Evolutionary conservation across 2,797 vertebrate genomes (phyloP).

Genomic region (Nasua narica): DNA sequence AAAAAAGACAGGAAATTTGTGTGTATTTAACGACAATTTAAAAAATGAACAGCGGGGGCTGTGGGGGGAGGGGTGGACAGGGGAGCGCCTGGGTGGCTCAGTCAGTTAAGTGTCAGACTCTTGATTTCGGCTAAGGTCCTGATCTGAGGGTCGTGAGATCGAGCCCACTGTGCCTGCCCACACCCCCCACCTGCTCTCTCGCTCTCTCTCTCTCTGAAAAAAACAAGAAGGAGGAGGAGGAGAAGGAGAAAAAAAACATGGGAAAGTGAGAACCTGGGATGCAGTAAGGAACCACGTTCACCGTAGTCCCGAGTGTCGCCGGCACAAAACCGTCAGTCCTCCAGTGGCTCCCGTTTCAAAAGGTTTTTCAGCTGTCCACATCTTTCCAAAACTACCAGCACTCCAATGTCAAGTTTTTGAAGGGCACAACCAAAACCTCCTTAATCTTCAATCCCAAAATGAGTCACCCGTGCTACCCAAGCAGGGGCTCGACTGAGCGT

Average conservation of each 20-base stretch:
- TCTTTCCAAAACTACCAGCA: background rate
- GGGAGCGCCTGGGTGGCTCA: no score
- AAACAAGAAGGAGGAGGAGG: background rate
- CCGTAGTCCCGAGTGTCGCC: rapidly evolving
- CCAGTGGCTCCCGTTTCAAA: background rate
- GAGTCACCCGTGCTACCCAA: background rate
- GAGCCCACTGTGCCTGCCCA: background rate
- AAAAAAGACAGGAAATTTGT: background rate
- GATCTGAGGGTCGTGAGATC: background rate
- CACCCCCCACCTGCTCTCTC: background rate
- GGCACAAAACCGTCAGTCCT: no score
- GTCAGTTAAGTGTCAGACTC: background rate
- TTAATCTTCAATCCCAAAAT: background rate
- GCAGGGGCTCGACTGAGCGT: background rate
- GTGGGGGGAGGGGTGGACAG: no score
- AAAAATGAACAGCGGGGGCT: no score
- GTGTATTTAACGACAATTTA: no score
- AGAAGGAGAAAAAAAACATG: background rate
- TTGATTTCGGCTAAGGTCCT: background rate
- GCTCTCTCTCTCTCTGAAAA: background rate
- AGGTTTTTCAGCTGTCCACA: background rate
- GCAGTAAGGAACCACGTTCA: rapidly evolving
- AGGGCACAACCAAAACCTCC: background rate
- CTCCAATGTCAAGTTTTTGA: background rate
- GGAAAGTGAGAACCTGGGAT: background rate